Conservation (phyloP, 2,113 vertebrate species). For the Cebus imitator region DNA sequence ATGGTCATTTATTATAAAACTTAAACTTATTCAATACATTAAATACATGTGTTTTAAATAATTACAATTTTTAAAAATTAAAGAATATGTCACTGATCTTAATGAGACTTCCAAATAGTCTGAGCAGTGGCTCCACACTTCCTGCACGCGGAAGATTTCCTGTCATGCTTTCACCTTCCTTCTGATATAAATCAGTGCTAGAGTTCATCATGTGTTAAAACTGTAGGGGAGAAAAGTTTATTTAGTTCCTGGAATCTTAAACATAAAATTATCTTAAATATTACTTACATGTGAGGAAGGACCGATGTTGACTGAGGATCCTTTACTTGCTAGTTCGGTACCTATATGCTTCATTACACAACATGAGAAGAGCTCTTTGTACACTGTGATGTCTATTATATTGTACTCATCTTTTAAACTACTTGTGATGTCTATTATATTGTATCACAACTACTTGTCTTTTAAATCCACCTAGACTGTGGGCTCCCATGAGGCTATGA, state of each 20-base stretch:
- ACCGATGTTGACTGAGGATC: not conserved
- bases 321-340: not conserved
- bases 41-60: slow-evolving; percentile 62
- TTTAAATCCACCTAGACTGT: not conserved
- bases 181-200: slow-evolving; percentile 76
- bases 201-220: slow-evolving; percentile 91
- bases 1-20: slow-evolving; percentile 2
- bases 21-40: slow-evolving; percentile 41
- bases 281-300: not conserved
- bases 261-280: not conserved
- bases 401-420: not conserved
- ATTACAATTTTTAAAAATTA: slow-evolving; percentile 37
- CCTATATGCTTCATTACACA: not conserved
- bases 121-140: not conserved
- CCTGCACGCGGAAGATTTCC: not conserved
- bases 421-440: too few relatives aligned
- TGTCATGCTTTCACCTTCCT: not conserved
- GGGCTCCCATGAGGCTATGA: not conserved
- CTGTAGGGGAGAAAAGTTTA: slow-evolving; percentile 74
- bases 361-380: not conserved
- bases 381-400: not conserved
- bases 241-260: slow-evolving; percentile 12
- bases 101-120: slow-evolving; percentile 7
- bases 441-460: not conserved
- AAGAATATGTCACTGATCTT: slow-evolving; percentile 49